These are phyloP conservation scores for Thera britannica DNA, from an alignment of 2,888 invertebrate species.

Conservation along the genomic window DNA sequence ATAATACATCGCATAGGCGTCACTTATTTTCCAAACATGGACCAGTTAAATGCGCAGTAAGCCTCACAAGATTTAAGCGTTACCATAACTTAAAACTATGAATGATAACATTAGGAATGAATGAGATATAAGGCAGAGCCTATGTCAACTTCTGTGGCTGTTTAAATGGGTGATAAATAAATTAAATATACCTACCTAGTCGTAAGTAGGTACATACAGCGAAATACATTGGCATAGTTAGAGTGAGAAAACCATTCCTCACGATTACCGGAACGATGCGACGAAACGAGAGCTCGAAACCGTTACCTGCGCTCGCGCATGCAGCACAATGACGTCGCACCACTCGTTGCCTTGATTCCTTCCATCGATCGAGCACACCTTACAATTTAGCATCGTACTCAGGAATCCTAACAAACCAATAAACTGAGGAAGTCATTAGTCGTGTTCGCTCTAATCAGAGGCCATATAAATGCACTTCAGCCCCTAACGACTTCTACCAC, in stretches of 20 bases:
- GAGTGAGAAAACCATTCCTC: conserved; percentile 48
- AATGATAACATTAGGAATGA: conserved; percentile 41
- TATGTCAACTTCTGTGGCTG: conserved; percentile 8
- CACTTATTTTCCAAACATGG: conserved; percentile 65
- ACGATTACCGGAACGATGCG: conserved; percentile 58
- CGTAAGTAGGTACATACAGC: conserved; percentile 25
- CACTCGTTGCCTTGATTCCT: conserved; percentile 44
- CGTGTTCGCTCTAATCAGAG: conserved; percentile 50
- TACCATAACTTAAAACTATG: conserved; percentile 47
- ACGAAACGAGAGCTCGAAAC: conserved; percentile 74
- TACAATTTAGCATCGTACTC: conserved; percentile 55
- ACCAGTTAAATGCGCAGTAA: conserved; percentile 77
- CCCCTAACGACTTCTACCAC: conserved; percentile 44
- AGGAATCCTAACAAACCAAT: conserved; percentile 48
- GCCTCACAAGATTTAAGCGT: conserved; percentile 75
- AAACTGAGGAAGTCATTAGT: conserved; percentile 35
- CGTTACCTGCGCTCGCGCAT: conserved; percentile 67
- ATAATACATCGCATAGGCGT: conserved; percentile 53
- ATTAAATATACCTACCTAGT: conserved; percentile 38
- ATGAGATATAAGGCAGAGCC: conserved; percentile 52
- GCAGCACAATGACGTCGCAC: conserved; percentile 28
- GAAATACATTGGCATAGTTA: conserved; percentile 42
- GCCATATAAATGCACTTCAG: conserved; percentile 60
- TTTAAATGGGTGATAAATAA: conserved; percentile 60
- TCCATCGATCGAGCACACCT: conserved; percentile 48